phyloP scores from a whole-genome alignment of 2,888 invertebrate genomes.

The Phengaris arion region DNA sequence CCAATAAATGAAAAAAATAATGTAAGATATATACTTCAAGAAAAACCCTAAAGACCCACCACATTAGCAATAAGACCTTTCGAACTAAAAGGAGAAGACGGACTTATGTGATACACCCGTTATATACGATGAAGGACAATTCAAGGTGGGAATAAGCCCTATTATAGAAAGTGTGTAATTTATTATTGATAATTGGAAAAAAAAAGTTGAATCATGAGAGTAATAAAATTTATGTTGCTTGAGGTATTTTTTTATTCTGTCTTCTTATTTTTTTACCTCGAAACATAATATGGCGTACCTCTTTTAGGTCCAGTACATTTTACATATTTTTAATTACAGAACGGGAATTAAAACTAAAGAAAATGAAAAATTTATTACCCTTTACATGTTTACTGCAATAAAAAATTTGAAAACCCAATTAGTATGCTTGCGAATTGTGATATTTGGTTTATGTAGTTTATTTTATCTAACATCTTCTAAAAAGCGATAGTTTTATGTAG shows the following conservation, averaged over 20 bases:
- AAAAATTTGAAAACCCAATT: too few relatives aligned
- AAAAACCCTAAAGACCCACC: constrained; percentile 18
- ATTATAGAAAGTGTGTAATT: constrained; percentile 30
- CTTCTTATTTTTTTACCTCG: neutral
- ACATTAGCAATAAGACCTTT: constrained; percentile 27
- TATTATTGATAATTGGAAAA: neutral
- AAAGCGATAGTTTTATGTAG: neutral
- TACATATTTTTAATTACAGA: neutral
- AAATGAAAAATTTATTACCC: too few relatives aligned
- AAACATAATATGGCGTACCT: neutral
- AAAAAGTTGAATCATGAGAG: neutral
- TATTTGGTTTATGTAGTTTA: neutral
- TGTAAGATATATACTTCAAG: neutral
- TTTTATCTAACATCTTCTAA: neutral
- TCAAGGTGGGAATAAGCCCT: constrained; percentile 35
- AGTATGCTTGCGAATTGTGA: neutral
- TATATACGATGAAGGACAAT: constrained; percentile 36
- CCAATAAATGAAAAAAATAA: neutral
- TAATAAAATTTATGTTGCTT: neutral
- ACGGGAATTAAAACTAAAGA: neutral
- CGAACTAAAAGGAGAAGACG: constrained; percentile 27
- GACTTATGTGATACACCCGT: constrained; percentile 33
- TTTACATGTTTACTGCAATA: too few relatives aligned
- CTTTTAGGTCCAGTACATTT: neutral
- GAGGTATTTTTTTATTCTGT: neutral